Base-by-base conservation (phyloP, 1,140 invertebrate genomes). In the Sycobia sp. region DNA sequence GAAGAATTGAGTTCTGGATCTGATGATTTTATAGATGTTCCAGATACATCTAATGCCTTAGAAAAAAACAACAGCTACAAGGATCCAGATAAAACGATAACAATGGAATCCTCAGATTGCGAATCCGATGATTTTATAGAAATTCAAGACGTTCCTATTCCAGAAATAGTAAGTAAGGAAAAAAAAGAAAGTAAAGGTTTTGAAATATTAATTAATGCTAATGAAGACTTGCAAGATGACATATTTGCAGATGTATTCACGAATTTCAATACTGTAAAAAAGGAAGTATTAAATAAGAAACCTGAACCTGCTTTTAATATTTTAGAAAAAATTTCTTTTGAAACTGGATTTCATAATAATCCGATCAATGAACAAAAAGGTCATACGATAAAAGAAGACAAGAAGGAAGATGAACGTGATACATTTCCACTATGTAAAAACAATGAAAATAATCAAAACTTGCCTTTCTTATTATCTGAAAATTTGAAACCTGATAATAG, bases 201-300 rank as follows among this genome's bases (percentile, higher is more conserved):
- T 18, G 64, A 79, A 69, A 77, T 82, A 51, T 69, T 61, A 16
- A 66, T 82, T 11, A 74, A 73, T 54, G 61, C 68, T 0, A 60
- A 75, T 57, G 54, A 75, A 60, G 72, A 74, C 41, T 61, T 76
- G 62, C 76, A 87, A 38, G 86, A 90, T 72, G 89, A 91, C 82
- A 80, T 91, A 41, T 91, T 91, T 84, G 85, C 76, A 0, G 77
- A 79, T 47, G 41, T 79, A 50, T 79, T 78, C 54, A 34, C 4
- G 18, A 34, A 57, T 43, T 20, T n/a, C 34, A 23, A 64, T 20
- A 0, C 22, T n/a, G 2, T 44, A 25, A 38, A 49, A 53, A 54
- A 32, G 27, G 64, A 64, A n/a, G 5, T 10, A 22, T 46, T 46
- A 4, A 3, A 20, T 8, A 44, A 29, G 3, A 55, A n/a, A 32